A percentile compares a stretch with the other conserved stretches of the same genome.
Evolutionary conservation across 2,113 vertebrate genomes (phyloP).

Genomic region (Eudyptes chrysolophus): DNA sequence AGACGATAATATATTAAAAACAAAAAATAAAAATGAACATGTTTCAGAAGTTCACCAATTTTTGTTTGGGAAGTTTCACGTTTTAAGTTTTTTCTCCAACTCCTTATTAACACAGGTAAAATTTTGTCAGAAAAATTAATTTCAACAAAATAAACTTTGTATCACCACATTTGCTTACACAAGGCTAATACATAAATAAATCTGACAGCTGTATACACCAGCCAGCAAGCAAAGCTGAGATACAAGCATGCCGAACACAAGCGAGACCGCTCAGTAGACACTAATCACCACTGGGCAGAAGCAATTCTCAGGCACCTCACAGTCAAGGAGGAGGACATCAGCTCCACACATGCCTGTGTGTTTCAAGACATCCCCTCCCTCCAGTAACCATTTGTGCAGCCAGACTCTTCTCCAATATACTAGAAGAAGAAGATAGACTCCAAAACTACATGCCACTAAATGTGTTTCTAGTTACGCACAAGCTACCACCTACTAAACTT

Average conservation of each 20-base stretch:
- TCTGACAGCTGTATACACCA: not conserved
- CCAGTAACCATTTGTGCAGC: not conserved
- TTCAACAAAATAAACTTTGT: not conserved
- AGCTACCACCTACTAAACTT: not conserved
- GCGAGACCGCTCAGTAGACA: accelerated
- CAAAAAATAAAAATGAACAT: accelerated
- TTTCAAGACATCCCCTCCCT: not conserved
- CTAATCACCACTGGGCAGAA: not conserved
- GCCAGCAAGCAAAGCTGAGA: not conserved
- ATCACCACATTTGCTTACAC: not conserved
- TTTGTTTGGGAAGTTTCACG: not conserved
- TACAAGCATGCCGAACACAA: accelerated
- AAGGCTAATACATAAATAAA: not conserved
- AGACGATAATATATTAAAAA: not conserved
- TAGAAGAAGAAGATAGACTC: not conserved
- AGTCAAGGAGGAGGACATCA: not conserved
- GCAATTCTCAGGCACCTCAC: not conserved
- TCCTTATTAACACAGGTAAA: not conserved
- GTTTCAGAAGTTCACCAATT: not conserved
- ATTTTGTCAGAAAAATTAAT: not conserved
- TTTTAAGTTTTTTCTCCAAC: not conserved
- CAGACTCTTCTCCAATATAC: not conserved
- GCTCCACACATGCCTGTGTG: too few relatives aligned
- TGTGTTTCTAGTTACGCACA: not conserved
- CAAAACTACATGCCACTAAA: not conserved